phyloP scores from a whole-genome alignment of 2,113 vertebrate genomes.

The Gobiocypris rarus region DNA sequence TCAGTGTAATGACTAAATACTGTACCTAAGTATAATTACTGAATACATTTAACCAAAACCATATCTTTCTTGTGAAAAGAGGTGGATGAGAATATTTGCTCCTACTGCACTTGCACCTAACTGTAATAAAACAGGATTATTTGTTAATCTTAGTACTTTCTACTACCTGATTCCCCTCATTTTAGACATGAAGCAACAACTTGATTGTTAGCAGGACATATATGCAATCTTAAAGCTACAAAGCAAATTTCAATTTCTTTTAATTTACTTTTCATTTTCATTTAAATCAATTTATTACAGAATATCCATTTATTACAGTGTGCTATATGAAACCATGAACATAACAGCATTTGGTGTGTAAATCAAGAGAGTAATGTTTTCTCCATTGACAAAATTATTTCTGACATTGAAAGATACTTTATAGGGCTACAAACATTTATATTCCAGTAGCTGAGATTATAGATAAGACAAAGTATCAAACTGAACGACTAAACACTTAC shows the following conservation, averaged over 20 bases:
- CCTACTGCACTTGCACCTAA: background rate
- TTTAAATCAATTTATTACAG: background rate
- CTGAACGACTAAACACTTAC: constrained; percentile 28
- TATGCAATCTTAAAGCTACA: background rate
- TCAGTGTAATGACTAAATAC: background rate
- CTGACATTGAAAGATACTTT: background rate
- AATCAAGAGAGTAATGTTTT: background rate
- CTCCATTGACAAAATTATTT: background rate
- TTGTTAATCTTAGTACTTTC: too few species aligned
- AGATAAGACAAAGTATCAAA: background rate
- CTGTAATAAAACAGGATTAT: background rate
- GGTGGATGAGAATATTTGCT: background rate
- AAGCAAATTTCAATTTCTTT: background rate
- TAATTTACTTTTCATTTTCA: background rate
- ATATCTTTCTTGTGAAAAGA: background rate
- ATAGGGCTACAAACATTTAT: background rate
- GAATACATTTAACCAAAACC: background rate
- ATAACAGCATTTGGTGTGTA: background rate
- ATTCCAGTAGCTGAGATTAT: background rate
- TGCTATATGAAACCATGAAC: background rate
- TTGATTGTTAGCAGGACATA: background rate
- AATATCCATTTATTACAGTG: background rate
- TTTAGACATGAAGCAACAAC: background rate
- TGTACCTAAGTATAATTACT: too few species aligned
- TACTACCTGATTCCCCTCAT: too few species aligned